Evolutionary conservation across 2,113 vertebrate species (phyloP).

Genomic region (Smithornis capensis): DNA sequence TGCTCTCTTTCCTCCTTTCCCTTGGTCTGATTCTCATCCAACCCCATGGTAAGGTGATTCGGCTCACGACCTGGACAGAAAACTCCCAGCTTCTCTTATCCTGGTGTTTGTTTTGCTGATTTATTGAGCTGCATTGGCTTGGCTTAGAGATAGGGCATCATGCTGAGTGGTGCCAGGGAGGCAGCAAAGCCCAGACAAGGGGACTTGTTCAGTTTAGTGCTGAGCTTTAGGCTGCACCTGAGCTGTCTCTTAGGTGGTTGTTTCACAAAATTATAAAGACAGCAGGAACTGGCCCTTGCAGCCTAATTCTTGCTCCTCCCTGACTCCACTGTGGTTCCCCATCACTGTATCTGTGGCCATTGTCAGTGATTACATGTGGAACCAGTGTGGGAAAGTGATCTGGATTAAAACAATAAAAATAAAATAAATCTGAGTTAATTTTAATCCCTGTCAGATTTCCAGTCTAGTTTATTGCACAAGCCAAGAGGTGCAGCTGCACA

Average conservation of each 20-base stretch:
- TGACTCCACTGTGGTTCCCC: neutral
- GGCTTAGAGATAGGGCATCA: neutral
- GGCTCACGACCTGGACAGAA: neutral
- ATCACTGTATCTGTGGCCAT: rapidly evolving
- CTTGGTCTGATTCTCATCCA: neutral
- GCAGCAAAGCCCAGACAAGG: neutral
- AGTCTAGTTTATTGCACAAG: neutral
- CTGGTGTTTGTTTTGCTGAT: neutral
- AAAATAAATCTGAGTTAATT: neutral
- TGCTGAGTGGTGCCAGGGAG: rapidly evolving
- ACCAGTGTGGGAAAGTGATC: neutral
- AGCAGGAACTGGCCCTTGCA: neutral
- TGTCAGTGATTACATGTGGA: neutral
- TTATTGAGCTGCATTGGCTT: neutral
- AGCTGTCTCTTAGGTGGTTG: neutral
- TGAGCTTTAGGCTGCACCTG: neutral
- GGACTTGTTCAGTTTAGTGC: neutral
- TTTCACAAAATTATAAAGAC: neutral
- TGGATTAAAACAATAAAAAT: neutral
- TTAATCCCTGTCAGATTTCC: neutral
- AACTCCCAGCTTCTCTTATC: neutral
- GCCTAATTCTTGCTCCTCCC: neutral
- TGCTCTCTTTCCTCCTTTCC: neutral
- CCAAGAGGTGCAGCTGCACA: neutral
- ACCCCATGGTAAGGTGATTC: neutral